Evolutionary conservation across 2,888 invertebrate species (phyloP).

Genomic region (Muschampia plurimacula): DNA sequence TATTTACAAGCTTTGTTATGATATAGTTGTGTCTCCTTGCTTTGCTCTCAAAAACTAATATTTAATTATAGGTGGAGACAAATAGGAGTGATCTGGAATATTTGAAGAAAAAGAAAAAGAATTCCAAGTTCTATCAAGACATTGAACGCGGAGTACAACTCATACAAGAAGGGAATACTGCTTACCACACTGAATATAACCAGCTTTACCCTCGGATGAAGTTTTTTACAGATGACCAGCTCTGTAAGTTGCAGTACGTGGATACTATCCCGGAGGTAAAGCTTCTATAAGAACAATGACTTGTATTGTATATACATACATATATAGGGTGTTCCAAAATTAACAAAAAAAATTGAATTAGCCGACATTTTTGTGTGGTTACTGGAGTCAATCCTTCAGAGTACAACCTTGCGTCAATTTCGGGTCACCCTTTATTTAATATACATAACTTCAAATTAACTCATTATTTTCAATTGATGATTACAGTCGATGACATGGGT

Average conservation of each 20-base stretch:
- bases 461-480: background rate
- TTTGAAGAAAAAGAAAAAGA: slow-evolving; percentile 69
- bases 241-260: slow-evolving; percentile 70
- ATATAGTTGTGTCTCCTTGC: too few relatives aligned
- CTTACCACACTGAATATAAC: slow-evolving; percentile 73
- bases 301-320: background rate
- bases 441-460: background rate
- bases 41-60: background rate
- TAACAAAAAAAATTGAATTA: too few relatives aligned
- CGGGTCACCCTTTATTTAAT: too few relatives aligned
- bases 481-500: slow-evolving; percentile 62
- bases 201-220: slow-evolving; percentile 67
- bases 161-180: slow-evolving; percentile 62
- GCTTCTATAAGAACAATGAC: background rate
- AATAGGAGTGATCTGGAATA: slow-evolving; percentile 70
- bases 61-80: slow-evolving; percentile 59
- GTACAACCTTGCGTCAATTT: too few relatives aligned
- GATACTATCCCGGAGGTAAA: slow-evolving; percentile 72
- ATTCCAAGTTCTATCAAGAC: slow-evolving; percentile 64
- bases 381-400: too few relatives aligned
- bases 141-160: slow-evolving; percentile 61
- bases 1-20: background rate
- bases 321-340: background rate
- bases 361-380: too few relatives aligned
- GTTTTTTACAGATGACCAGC: slow-evolving; percentile 64